Evolutionary conservation across 2,888 invertebrate species (phyloP).

Genomic region (Calameuta filiformis): DNA sequence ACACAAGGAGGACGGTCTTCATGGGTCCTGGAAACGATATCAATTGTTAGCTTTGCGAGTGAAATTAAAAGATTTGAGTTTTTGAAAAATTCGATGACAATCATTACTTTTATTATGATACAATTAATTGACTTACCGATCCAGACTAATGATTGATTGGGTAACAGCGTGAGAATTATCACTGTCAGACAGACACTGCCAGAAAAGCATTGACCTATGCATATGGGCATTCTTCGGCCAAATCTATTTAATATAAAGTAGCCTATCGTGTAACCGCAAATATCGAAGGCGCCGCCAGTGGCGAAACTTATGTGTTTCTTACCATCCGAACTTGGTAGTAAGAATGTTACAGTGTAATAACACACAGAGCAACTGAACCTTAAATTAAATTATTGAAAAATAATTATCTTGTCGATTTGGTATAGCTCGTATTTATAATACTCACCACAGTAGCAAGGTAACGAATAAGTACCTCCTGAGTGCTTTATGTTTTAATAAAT

Average conservation of each 20-base stretch:
- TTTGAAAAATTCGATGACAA: neutral
- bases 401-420: neutral
- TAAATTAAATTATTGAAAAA: constrained; percentile 13
- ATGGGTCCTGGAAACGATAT: constrained; percentile 33
- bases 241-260: constrained; percentile 61
- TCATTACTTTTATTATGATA: neutral
- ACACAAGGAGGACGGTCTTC: constrained; percentile 51
- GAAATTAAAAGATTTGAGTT: neutral
- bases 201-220: constrained; percentile 61
- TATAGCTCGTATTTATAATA: neutral
- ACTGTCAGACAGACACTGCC: constrained; percentile 63
- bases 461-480: constrained; percentile 28
- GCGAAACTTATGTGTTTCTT: constrained; percentile 68
- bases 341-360: constrained; percentile 65
- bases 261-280: constrained; percentile 61
- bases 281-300: constrained; percentile 67
- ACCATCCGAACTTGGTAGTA: constrained; percentile 62
- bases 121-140: constrained; percentile 34
- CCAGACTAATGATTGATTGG: constrained; percentile 28
- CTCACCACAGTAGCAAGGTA: neutral
- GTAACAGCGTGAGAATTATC: constrained; percentile 53
- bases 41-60: neutral
- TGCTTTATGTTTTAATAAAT: constrained; percentile 25
- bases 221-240: constrained; percentile 65
- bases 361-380: constrained; percentile 67